Base-by-base conservation (phyloP, 2,888 invertebrate species). In the Neoitamus cyanurus region DNA sequence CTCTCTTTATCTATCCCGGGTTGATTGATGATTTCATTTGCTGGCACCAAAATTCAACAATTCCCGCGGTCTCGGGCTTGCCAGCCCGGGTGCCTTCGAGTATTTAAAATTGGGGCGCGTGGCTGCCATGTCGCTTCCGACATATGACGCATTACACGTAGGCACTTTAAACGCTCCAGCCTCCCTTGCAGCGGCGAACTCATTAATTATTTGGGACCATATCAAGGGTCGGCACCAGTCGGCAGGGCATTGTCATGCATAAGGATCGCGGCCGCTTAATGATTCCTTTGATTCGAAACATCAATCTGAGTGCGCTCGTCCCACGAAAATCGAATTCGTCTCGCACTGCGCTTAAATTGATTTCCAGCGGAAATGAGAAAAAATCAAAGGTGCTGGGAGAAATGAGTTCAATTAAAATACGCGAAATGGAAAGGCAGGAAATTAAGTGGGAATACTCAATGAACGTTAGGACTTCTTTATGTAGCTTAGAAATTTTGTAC, bases 81-180 rank as follows among this genome's bases (percentile, higher is more conserved):
- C 7, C 34, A 34, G 34, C 34, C 46, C 34, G 6, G 28, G 20
- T 68, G n/a, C 34, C 68, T 28, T 30, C 42, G 31, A 37, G 69
- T 69, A 82, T 77, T 84, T 84, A 37, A 75, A 84, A 68, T 84
- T 42, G 75, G 83, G 85, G 86, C 85, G 86, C 86, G 86, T 85
- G 86, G 46, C 84, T 85, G 84, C 85, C 86, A 84, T 84, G 46
- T 77, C 82, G 86, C 72, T 86, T 86, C 86, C 86, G 86, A 86
- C 86, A 78, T 86, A 85, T 86, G 86, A 86, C 86, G 86, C 86
- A 85, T 86, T 86, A 86, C 85, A 85, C 70, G 84, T 73, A 83
- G 28, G 70, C 70, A 85, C 83, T 86, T 85, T 86, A 84, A 84
- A 86, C 69, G 83, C 36, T 36, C 83, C 80, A 85, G 84, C 84